Evolutionary conservation across 2,888 invertebrate genomes (phyloP).

Genomic region (Chloromyia formosa): DNA sequence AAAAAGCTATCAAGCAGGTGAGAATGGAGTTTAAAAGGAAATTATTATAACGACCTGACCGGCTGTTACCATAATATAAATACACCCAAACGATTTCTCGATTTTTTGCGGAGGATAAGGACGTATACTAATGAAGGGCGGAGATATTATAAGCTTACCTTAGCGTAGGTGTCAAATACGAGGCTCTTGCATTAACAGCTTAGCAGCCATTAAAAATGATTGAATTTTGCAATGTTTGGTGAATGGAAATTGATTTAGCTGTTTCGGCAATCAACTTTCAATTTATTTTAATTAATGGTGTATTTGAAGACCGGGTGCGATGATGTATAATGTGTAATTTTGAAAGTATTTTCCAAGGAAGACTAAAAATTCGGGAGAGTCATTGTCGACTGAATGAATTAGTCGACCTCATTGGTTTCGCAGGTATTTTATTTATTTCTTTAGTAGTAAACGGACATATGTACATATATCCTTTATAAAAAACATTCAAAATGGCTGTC

Average conservation of each 20-base stretch:
- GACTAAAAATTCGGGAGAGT: too few species aligned
- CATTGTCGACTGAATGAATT: too few species aligned
- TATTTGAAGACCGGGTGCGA: neutral
- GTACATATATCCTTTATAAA: too few species aligned
- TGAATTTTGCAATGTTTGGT: neutral
- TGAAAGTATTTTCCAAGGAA: too few species aligned
- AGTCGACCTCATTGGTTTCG: too few species aligned
- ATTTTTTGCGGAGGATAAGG: neutral
- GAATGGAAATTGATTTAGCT: constrained; percentile 13
- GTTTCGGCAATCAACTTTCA: neutral
- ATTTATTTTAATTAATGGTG: constrained; percentile 11
- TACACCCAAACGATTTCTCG: neutral
- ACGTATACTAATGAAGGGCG: neutral
- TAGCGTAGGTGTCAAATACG: neutral
- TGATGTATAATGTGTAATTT: too few species aligned
- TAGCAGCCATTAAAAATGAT: constrained; percentile 16
- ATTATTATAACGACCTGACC: constrained; percentile 6
- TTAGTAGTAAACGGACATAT: too few species aligned
- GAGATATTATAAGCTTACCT: neutral
- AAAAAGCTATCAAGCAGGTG: constrained; percentile 13
- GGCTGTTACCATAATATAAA: constrained; percentile 1
- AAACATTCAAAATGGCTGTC: too few species aligned
- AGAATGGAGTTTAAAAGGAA: constrained; percentile 16
- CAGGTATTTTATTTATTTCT: too few species aligned
- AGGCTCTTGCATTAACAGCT: neutral